A percentile compares a stretch with the other conserved stretches of the same genome.
These are phyloP conservation scores for Argyra leucocephala DNA, from an alignment of 2,888 invertebrate genomes.

Conservation along the genomic window DNA sequence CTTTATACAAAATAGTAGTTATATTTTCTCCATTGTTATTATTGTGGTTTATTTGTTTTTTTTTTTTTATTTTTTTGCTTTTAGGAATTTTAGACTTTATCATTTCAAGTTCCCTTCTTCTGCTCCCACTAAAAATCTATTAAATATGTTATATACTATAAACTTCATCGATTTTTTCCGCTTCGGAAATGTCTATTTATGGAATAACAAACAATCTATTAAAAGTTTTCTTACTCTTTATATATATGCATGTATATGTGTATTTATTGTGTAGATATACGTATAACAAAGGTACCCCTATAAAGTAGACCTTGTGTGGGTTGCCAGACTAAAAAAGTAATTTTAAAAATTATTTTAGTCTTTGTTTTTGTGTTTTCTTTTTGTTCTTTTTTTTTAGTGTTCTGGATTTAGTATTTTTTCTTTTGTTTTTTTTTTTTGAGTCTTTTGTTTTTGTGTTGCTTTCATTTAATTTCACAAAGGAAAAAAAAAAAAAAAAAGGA, in stretches of 20 bases:
- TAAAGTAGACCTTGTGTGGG: neutral
- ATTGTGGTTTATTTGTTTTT: too few relatives aligned
- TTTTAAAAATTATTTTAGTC: neutral
- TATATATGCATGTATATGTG: neutral
- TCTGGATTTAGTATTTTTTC: neutral
- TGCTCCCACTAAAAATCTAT: too few relatives aligned
- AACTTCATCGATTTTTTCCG: conserved; percentile 12
- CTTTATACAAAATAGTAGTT: too few relatives aligned
- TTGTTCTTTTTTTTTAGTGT: neutral
- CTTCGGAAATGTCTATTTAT: conserved; percentile 13
- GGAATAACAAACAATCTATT: conserved; percentile 8
- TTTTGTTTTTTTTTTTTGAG: too few relatives aligned
- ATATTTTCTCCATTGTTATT: too few relatives aligned
- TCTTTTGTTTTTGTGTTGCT: too few relatives aligned
- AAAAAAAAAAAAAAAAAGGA: neutral
- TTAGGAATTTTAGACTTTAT: too few relatives aligned
- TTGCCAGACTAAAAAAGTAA: neutral
- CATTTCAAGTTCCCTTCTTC: too few relatives aligned
- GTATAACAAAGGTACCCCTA: neutral
- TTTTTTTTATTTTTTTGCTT: too few relatives aligned
- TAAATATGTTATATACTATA: neutral
- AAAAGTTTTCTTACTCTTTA: neutral
- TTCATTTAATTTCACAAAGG: too few relatives aligned
- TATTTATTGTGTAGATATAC: neutral
- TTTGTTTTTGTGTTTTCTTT: neutral